Percentiles rank a stretch among this genome's conserved stretches.
Evolutionary conservation across 2,113 vertebrate species (phyloP).

Genomic region (Ameiurus melas): DNA sequence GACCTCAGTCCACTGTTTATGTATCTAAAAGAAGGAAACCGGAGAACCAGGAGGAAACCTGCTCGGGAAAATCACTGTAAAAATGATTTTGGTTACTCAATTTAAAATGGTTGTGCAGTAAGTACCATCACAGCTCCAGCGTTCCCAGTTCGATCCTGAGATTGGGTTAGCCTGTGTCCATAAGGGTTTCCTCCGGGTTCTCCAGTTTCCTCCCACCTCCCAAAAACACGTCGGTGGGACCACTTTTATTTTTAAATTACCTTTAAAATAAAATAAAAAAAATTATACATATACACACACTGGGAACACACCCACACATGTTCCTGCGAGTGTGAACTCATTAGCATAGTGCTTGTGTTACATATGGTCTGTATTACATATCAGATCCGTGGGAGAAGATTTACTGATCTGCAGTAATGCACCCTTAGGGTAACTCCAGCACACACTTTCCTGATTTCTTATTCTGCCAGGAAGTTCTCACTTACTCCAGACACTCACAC

Average conservation of each 20-base stretch:
- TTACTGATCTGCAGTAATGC: conserved; percentile 36
- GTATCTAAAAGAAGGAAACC: neutral
- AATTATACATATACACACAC: too few relatives aligned
- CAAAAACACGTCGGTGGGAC: neutral
- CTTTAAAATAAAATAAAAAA: neutral
- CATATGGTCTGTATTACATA: conserved; percentile 16
- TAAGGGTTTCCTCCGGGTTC: neutral
- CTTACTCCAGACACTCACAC: neutral
- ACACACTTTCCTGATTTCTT: neutral
- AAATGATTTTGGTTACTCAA: neutral
- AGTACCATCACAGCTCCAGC: neutral
- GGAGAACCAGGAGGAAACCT: neutral
- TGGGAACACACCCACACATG: conserved; percentile 9
- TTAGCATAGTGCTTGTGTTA: neutral
- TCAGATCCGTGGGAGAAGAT: conserved; percentile 29
- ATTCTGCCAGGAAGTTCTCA: neutral
- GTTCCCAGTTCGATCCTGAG: neutral
- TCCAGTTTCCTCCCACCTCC: neutral
- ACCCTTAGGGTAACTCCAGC: neutral
- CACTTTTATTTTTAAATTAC: neutral
- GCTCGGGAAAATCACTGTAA: neutral
- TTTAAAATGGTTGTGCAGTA: neutral
- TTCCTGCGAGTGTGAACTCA: neutral
- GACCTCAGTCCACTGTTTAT: neutral
- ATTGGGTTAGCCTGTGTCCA: neutral